Conservation (phyloP, 2,888 invertebrate genomes). For the Celastrina argiolus region DNA sequence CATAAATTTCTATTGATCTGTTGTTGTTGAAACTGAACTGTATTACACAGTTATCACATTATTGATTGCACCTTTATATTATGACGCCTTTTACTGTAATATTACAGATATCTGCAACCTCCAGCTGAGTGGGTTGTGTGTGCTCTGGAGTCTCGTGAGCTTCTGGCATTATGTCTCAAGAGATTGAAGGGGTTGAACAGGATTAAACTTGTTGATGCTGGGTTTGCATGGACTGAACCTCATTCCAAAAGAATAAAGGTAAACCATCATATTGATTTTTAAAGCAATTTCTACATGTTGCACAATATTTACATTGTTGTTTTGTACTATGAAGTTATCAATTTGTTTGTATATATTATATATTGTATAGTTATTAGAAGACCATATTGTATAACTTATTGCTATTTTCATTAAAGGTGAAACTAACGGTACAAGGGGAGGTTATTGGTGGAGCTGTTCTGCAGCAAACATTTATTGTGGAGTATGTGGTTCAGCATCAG, state of each 20-base stretch:
- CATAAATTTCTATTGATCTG: no score
- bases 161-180: conserved; percentile 93
- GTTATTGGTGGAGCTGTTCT: conserved; percentile 93
- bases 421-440: conserved; percentile 97
- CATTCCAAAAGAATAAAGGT: conserved; percentile 98
- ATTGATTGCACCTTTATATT: neutral
- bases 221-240: conserved; percentile 99
- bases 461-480: conserved; percentile 97
- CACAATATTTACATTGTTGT: neutral
- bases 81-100: neutral
- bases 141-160: conserved; percentile 92
- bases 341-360: no score
- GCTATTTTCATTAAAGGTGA: conserved; percentile 73
- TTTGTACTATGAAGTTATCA: no score
- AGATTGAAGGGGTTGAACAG: conserved; percentile 92
- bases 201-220: conserved; percentile 95
- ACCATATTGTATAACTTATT: no score
- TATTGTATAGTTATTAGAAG: no score
- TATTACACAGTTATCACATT: no score
- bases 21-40: no score
- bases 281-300: neutral
- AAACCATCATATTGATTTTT: conserved; percentile 17
- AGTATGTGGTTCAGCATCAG: conserved; percentile 92
- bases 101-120: conserved; percentile 89
- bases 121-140: conserved; percentile 92